These are phyloP conservation scores for Euwallacea similis DNA, from an alignment of 1,140 invertebrate species.

Conservation along the genomic window DNA sequence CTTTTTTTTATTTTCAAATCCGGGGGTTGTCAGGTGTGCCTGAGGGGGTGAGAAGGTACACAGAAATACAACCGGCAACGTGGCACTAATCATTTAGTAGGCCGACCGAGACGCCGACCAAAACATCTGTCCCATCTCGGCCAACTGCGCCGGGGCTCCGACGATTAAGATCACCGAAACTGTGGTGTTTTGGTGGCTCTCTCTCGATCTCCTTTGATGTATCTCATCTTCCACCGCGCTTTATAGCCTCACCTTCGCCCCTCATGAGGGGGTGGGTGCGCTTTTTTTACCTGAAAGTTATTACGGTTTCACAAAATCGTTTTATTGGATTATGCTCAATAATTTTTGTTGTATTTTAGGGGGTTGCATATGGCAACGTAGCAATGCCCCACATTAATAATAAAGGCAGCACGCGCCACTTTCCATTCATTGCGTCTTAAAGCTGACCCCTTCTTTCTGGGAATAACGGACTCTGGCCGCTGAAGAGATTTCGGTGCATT, in stretches of 20 bases:
- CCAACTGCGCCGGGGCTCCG: slow-evolving; percentile 16
- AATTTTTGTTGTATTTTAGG: too few species aligned
- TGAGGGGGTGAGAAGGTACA: not conserved
- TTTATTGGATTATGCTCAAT: too few species aligned
- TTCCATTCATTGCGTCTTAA: slow-evolving; percentile 23
- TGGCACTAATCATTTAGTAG: not conserved
- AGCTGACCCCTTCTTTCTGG: slow-evolving; percentile 23
- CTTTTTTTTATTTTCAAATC: too few species aligned
- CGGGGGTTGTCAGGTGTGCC: not conserved
- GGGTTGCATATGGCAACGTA: slow-evolving; percentile 5
- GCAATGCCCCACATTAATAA: not conserved
- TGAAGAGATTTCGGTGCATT: slow-evolving; percentile 9
- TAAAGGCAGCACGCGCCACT: slow-evolving; percentile 18
- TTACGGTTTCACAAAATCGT: too few species aligned
- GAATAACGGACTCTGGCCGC: slow-evolving; percentile 20
- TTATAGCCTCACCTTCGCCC: too few species aligned
- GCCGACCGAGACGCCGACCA: slow-evolving; percentile 21
- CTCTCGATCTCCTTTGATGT: not conserved
- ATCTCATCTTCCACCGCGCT: not conserved
- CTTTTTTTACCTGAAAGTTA: too few species aligned
- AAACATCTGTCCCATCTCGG: slow-evolving; percentile 29
- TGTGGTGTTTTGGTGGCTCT: slow-evolving; percentile 20
- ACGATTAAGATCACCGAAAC: slow-evolving; percentile 28
- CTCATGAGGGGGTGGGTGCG: too few species aligned
- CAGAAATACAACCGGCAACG: slow-evolving; percentile 17